A percentile compares a stretch with the other conserved stretches of the same genome.
Evolutionary conservation across 2,113 vertebrate species (phyloP).

Genomic region (Craseonycteris thonglongyai): DNA sequence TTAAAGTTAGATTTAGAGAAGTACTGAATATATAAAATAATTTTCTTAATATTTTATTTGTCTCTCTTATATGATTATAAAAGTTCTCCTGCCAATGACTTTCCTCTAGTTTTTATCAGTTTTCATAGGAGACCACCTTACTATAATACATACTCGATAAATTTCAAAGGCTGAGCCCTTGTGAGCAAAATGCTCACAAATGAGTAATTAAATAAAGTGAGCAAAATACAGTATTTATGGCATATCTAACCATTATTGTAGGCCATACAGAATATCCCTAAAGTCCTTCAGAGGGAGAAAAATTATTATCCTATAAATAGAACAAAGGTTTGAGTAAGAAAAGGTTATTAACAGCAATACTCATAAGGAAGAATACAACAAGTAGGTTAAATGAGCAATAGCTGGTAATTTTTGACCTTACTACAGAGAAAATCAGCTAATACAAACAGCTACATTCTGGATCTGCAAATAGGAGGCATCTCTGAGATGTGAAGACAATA

Average conservation of each 20-base stretch:
- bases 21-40: background rate
- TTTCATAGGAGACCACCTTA: background rate
- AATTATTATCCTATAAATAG: background rate
- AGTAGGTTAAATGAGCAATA: background rate
- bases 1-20: conserved; percentile 23
- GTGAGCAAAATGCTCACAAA: background rate
- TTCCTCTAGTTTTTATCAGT: background rate
- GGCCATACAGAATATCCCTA: background rate
- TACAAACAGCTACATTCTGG: background rate
- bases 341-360: background rate
- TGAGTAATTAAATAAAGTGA: background rate
- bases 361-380: background rate
- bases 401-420: background rate
- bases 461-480: background rate
- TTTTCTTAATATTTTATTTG: background rate
- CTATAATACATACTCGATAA: background rate
- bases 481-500: background rate
- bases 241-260: background rate
- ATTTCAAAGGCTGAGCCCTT: background rate
- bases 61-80: conserved; percentile 6
- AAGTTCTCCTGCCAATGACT: background rate
- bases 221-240: background rate
- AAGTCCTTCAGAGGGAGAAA: background rate
- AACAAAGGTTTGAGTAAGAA: background rate
- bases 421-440: background rate